Conservation (phyloP, 2,797 vertebrate genomes). For the Gallinago solitaria region DNA sequence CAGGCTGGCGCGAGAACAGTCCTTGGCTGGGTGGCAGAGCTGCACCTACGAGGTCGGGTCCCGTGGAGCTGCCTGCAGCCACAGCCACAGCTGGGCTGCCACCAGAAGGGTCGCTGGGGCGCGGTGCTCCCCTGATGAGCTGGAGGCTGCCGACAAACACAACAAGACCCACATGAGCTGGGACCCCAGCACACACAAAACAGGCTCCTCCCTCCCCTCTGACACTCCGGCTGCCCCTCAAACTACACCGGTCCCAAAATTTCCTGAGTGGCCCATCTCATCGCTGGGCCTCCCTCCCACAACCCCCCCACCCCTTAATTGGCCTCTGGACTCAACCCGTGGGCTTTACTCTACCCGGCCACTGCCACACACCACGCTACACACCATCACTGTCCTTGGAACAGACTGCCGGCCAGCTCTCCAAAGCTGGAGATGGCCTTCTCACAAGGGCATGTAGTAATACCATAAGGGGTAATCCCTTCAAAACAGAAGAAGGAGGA, state of each 20-base stretch:
- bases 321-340: accelerated
- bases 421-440: too few species aligned
- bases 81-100: slow-evolving; percentile 73
- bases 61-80: slow-evolving; percentile 60
- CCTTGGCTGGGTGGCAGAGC: slow-evolving; percentile 49
- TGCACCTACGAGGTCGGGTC: slow-evolving; percentile 66
- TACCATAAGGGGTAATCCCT: too few species aligned
- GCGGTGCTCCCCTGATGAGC: slow-evolving; percentile 67
- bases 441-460: too few species aligned
- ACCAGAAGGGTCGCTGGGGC: slow-evolving; percentile 60
- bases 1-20: slow-evolving; percentile 70
- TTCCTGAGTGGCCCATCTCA: accelerated
- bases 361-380: accelerated
- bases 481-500: too few species aligned
- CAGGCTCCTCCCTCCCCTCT: accelerated
- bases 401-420: not conserved
- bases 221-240: too few species aligned
- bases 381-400: too few species aligned
- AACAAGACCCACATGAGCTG: accelerated
- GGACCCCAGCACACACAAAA: accelerated
- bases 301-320: not conserved
- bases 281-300: accelerated
- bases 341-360: accelerated
- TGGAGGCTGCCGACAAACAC: slow-evolving; percentile 73
- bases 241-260: too few species aligned